These are phyloP conservation scores for Leptodactylus fuscus DNA, from an alignment of 2,113 vertebrate genomes.

Conservation along the genomic window DNA sequence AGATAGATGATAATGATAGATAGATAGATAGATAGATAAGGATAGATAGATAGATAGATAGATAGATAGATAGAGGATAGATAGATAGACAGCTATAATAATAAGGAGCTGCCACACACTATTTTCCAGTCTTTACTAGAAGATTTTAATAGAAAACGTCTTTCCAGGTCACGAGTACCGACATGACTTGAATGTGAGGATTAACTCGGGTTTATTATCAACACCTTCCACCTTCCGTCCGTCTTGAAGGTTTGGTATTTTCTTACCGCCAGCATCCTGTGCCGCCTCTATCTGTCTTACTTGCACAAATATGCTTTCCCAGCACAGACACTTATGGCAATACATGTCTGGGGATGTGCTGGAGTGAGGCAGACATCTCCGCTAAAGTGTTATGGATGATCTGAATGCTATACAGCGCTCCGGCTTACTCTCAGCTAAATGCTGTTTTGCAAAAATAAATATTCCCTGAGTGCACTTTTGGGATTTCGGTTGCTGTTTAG, in stretches of 20 bases:
- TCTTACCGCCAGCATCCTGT: too few species aligned
- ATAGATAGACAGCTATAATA: too few species aligned
- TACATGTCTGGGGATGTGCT: conserved; percentile 19
- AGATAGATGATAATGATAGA: too few species aligned
- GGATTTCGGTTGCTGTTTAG: neutral
- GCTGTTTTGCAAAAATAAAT: neutral
- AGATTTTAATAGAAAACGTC: too few species aligned
- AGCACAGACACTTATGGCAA: conserved; percentile 24
- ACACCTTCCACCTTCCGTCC: neutral
- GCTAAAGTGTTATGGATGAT: conserved; percentile 24
- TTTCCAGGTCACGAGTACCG: neutral
- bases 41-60: too few species aligned
- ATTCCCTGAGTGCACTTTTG: neutral
- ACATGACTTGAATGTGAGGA: too few species aligned
- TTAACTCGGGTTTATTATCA: too few species aligned
- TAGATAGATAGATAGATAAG: too few species aligned
- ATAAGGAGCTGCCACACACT: too few species aligned
- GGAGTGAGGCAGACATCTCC: conserved; percentile 22
- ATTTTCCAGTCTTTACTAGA: neutral
- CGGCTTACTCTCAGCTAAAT: neutral
- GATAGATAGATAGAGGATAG: too few species aligned
- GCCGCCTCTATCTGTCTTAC: neutral
- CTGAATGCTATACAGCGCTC: neutral
- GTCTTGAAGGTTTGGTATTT: neutral
- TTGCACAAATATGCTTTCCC: conserved; percentile 21